Evolutionary conservation across 2,113 vertebrate genomes (phyloP), one percentile per base, ranked within the genome.

Genomic region (Motacilla tschutschensis): DNA sequence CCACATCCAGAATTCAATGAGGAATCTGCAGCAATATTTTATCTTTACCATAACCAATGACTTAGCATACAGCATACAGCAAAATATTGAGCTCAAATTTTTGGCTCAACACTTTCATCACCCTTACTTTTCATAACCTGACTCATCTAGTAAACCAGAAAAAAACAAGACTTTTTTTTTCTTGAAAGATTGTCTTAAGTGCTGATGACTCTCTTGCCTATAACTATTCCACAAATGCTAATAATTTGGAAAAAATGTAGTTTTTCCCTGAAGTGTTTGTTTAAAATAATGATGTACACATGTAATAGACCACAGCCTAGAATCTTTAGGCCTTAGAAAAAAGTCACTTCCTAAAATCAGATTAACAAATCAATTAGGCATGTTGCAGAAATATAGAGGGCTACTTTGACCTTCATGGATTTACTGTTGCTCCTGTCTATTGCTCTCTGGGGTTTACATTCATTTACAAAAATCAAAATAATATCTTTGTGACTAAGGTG

Each of bases 341-440:
- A 92, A 88, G 48, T 64, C 55, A 24, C 24, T n/a, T 73, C 9
- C 51, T 85, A 59, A 67, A 90, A 62, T 86, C 17, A 78, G 47
- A 86, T 87, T 79, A 93, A 54, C n/a, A 85, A 84, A 92, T 62
- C 22, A 89, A 16, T 80, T 83, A 48, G 7, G 21, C 43, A 28
- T 13, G 6, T 88, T 90, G 33, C 25, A 90, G 58, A 71, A 47
- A 41, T 59, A 74, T 5, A 50, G 31, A 92, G 29, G 54, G 17
- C 10, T 63, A 25, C 12, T 4, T 57, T 84, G 38, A 79, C 14
- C 11, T 83, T 93, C 20, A 72, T 44, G 33, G 13, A 38, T 91
- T 78, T 76, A 18, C 6, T 78, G 8, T 88, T 83, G 11, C 8
- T 55, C 40, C 18, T 87, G 40, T 81, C 10, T 60, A 4, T 53